These are phyloP conservation scores for Parapristionchus giblindavisi DNA, from an alignment of 2,888 invertebrate genomes.

Conservation along the genomic window DNA sequence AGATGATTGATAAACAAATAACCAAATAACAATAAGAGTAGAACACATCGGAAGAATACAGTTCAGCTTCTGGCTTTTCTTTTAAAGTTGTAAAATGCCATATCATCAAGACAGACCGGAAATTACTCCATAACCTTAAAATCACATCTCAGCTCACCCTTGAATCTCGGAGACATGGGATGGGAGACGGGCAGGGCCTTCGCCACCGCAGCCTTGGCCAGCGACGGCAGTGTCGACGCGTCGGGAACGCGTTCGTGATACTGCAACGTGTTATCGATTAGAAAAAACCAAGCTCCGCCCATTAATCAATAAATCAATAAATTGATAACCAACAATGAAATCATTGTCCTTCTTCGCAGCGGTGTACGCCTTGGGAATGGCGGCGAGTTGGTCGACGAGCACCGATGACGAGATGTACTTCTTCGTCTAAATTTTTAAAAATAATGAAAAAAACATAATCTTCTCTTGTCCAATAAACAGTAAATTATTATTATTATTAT, in stretches of 20 bases:
- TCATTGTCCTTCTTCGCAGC: constrained; percentile 94
- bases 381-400: constrained; percentile 67
- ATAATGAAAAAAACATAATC: background rate
- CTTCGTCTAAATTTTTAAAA: constrained; percentile 36
- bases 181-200: constrained; percentile 77
- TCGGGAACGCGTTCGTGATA: constrained; percentile 97
- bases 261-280: constrained; percentile 53
- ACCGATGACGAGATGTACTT: constrained; percentile 45
- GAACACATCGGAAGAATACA: no score
- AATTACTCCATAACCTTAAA: background rate
- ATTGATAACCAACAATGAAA: constrained; percentile 76
- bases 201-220: constrained; percentile 86
- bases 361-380: constrained; percentile 75
- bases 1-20: no score
- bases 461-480: no score
- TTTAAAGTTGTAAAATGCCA: no score
- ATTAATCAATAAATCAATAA: background rate
- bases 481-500: no score
- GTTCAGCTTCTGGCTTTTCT: no score
- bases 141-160: constrained; percentile 48
- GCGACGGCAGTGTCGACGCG: constrained; percentile 79
- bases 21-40: no score
- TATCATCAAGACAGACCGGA: background rate
- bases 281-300: no score
- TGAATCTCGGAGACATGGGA: constrained; percentile 64